Evolutionary conservation across 2,113 vertebrate species (phyloP).

Genomic region (Macrotis lagotis): DNA sequence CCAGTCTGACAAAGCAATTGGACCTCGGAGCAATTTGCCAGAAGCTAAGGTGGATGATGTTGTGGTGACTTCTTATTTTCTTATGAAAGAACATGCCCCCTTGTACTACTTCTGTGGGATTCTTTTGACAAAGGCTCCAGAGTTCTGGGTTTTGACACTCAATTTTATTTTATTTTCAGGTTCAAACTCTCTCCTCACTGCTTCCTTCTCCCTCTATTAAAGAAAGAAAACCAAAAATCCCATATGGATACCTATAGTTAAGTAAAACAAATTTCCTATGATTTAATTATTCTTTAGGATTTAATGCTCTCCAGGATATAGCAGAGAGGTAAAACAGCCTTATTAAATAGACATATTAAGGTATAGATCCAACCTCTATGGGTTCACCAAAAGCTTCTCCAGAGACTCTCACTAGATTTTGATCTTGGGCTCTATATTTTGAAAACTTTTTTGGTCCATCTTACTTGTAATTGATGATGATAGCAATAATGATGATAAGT

Average conservation of each 20-base stretch:
- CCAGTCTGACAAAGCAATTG: neutral
- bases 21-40: neutral
- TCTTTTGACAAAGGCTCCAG: neutral
- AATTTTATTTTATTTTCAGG: neutral
- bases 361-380: accelerated
- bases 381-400: no score
- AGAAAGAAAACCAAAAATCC: neutral
- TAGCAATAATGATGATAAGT: no score
- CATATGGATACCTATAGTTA: neutral
- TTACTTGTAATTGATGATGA: neutral
- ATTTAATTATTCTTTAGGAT: neutral
- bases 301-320: neutral
- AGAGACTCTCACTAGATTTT: neutral
- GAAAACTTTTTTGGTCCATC: neutral
- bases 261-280: neutral
- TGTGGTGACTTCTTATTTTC: neutral
- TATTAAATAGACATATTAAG: neutral
- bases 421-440: neutral
- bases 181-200: neutral
- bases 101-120: neutral
- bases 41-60: neutral
- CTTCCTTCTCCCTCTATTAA: neutral
- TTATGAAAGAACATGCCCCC: neutral
- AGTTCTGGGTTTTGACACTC: neutral
- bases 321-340: neutral